These are phyloP conservation scores for Callocephalon fimbriatum DNA, from an alignment of 2,113 vertebrate species.

Conservation along the genomic window DNA sequence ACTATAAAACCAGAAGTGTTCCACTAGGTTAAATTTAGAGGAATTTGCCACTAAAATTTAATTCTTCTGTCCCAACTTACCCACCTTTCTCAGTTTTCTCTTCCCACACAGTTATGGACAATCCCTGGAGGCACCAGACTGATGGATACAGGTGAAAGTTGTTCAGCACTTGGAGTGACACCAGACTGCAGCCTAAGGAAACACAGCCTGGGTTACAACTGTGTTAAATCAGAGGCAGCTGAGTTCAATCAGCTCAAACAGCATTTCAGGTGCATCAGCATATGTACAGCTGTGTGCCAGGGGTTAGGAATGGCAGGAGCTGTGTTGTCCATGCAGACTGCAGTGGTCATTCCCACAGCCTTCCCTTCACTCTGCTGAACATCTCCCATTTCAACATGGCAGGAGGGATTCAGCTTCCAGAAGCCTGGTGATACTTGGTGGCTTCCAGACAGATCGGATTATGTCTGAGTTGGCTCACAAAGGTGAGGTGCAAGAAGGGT, in stretches of 20 bases:
- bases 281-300: not conserved
- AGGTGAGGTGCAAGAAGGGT: not conserved
- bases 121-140: not conserved
- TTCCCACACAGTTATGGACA: not conserved
- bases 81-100: not conserved
- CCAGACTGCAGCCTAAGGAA: not conserved
- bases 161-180: not conserved
- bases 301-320: not conserved
- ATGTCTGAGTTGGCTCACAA: not conserved
- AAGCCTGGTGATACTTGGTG: not conserved
- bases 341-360: not conserved
- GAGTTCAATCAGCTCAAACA: not conserved
- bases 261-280: not conserved
- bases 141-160: not conserved
- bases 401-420: not conserved
- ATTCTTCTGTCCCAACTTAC: too few relatives aligned
- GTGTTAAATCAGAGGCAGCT: not conserved
- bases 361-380: fast-evolving
- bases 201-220: not conserved
- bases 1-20: too few relatives aligned
- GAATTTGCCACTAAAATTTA: too few relatives aligned
- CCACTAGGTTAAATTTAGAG: too few relatives aligned
- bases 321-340: not conserved
- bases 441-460: not conserved
- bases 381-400: fast-evolving